Evolutionary conservation across 37 sponge, comb jelly and placozoan species (phyloP), one percentile per base, ranked within the genome.

Genomic region (Beroe ovata): DNA sequence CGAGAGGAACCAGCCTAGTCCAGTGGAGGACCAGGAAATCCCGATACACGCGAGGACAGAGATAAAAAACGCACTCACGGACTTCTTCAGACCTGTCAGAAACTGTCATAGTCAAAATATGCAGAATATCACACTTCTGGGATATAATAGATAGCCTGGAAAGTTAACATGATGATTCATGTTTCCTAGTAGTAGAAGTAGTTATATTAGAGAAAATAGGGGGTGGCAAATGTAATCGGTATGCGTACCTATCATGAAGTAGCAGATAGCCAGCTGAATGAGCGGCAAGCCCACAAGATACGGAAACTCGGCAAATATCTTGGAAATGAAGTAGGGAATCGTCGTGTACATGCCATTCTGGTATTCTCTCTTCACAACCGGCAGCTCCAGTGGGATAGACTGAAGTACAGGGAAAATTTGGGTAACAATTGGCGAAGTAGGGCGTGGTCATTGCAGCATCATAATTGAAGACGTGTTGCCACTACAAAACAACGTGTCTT

Each of bases 221-320:
- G n/a, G n/a, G n/a, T n/a, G n/a, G n/a, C n/a, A n/a, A n/a, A n/a
- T n/a, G n/a, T n/a, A n/a, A n/a, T n/a, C n/a, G n/a, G n/a, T n/a
- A n/a, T n/a, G n/a, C n/a, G n/a, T 66, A 77, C 84, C 84, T 41
- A 77, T 77, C 84, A 77, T 77, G 54, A 77, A 77, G 54, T 77
- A 77, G 84, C 28, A 11, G 54, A 77, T 77, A 42, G 28, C 84
- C 3, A 77, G 84, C 54, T 77, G 84, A 1, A 77, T 38, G 1
- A 77, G 54, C n/a, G 84, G 84, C 16, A 77, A 35, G 25, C 42
- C 42, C 23, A 77, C 47, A 3, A 77, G 47, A 41, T 77, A 77
- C 18, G 84, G 84, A 26, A 77, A 21, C 89, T 89, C 89, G 1
- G 64, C 89, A 29, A 89, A 38, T 8, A 62, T 89, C 64, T 89